Base-by-base conservation (phyloP, 1,140 invertebrate species). In the Charaxes varanes region DNA sequence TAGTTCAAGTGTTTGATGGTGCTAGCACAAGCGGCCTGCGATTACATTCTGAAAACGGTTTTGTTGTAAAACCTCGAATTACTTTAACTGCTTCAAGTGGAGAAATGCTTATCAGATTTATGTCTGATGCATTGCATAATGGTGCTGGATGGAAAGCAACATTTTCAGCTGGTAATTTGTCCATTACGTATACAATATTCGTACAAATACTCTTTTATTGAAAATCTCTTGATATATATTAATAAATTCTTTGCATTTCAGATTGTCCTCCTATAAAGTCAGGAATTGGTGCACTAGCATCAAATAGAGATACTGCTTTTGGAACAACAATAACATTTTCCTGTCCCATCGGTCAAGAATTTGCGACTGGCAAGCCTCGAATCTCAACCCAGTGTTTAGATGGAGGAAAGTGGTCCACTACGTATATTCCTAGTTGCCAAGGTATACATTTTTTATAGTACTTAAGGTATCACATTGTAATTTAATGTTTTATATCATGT, bases 401-500 rank as follows among this genome's bases (percentile, higher is more conserved):
- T 53, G 94, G 96, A 59, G 97, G 97, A 34, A 93, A 95, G 66
- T 98, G 97, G 97, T 96, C 94, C 7, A 88, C 94, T 12, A 91
- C 90, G 18, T 95, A 96, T 66, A 96, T 98, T 66, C 96, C 97
- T 2, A 92, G 92, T 69, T 99, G 97, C 84, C 97, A 98, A 90
- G 92, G 90, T 91, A 74, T n/a, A n/a, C n/a, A n/a, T n/a, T n/a
- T n/a, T n/a, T n/a, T n/a, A n/a, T n/a, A n/a, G n/a, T n/a, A n/a
- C n/a, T n/a, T n/a, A n/a, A n/a, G n/a, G n/a, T n/a, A n/a, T n/a
- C n/a, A n/a, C n/a, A n/a, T n/a, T n/a, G n/a, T n/a, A n/a, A n/a
- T n/a, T n/a, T n/a, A n/a, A n/a, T n/a, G n/a, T n/a, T n/a, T 16
- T 15, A 0, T 15, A 28, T 15, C 16, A 2, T 17, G 27, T 31